A percentile compares a stretch with the other conserved stretches of the same genome.
These are phyloP conservation scores for Antedon bifida DNA, from an alignment of 35 echinoderm and acorn worm species.

Conservation along the genomic window DNA sequence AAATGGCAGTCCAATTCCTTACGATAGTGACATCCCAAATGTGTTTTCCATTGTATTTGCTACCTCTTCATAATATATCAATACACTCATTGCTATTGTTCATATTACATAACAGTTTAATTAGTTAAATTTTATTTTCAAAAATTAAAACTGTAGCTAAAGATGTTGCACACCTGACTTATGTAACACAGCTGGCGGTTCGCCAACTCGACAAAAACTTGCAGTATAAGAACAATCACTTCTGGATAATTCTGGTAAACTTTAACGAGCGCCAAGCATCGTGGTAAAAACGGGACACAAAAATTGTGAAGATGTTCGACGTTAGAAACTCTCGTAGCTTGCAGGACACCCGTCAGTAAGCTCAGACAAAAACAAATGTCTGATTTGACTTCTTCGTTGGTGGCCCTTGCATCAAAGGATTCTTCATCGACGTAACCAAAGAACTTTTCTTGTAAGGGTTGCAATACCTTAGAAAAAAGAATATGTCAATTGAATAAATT, in stretches of 20 bases:
- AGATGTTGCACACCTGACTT: constrained; percentile 37
- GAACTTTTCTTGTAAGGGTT: constrained; percentile 71
- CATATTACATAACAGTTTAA: too few relatives aligned
- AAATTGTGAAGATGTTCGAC: constrained; percentile 41
- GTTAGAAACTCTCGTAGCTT: constrained; percentile 51
- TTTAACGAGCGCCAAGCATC: constrained; percentile 46
- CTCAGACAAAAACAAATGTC: constrained; percentile 38
- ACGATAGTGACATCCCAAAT: too few relatives aligned
- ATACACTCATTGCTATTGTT: too few relatives aligned
- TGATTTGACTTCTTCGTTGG: constrained; percentile 29
- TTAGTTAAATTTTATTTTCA: too few relatives aligned
- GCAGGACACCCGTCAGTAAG: constrained; percentile 45
- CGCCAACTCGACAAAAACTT: constrained; percentile 48
- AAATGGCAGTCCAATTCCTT: too few relatives aligned
- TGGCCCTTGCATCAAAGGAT: constrained; percentile 51
- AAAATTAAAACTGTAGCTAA: too few relatives aligned
- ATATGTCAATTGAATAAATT: neutral
- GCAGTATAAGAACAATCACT: constrained; percentile 46
- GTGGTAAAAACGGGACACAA: constrained; percentile 51
- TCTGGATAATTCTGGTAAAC: constrained; percentile 74
- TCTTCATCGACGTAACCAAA: constrained; percentile 54
- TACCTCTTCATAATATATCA: too few relatives aligned
- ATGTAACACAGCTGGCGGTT: constrained; percentile 62
- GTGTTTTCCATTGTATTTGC: too few relatives aligned
- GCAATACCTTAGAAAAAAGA: constrained; percentile 27